phyloP scores from a whole-genome alignment of 2,113 vertebrate species.

The Felis catus region F.catus_Fca126_mat1.0 CM031425.1:35192001-35192500 shows the following conservation, averaged over 20 bases:
- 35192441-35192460: constrained; percentile 38
- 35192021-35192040: background rate
- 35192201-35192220: background rate
- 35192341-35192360: background rate
- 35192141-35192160: background rate
- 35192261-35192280: constrained; percentile 51
- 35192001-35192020: background rate
- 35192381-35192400: background rate
- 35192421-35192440: background rate
- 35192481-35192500: background rate
- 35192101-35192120: background rate
- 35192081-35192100: background rate
- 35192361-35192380: background rate
- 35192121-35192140: background rate
- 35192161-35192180: background rate
- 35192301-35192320: background rate
- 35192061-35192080: background rate
- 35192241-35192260: background rate
- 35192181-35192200: background rate
- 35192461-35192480: background rate
- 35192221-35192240: background rate
- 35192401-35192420: background rate
- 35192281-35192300: constrained; percentile 48
- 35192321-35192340: background rate
- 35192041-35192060: background rate